Base-by-base conservation (phyloP, 2,888 invertebrate genomes). In the Trichopoda pennipes region DNA sequence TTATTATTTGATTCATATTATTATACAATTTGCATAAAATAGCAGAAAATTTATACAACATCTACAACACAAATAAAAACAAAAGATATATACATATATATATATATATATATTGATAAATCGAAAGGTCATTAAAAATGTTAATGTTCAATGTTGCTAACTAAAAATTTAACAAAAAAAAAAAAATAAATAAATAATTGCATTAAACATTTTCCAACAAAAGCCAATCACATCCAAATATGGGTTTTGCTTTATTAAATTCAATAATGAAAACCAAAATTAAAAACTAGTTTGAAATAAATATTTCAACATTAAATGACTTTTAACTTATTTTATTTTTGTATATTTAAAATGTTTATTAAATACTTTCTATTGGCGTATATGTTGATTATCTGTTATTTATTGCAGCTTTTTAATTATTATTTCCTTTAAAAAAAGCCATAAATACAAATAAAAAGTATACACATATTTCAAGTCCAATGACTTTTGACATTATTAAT, bases 401-500 rank as follows among this genome's bases (percentile, higher is more conserved):
- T 61, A 69, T 55, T 19, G n/a, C 38, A 68, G 38, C 23, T 56
- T 63, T 58, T 60, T 56, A 49, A 44, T 70, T 49, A 49, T 56
- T 55, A 35, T 63, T 55, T 14, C 38, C 7, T 23, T 10, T 44
- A 53, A 49, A 35, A 44, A 12, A 47, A 51, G 9, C 3, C n/a
- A 60, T 42, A 61, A 47, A 68, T 42, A 72, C 12, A 55, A 73
- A 73, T 75, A 63, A 72, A 69, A 73, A 63, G 61, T 44, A 49
- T 44, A 81, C 78, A 74, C 58, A 74, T 78, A 64, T 58, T 63
- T 64, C 53, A 70, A 78, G 81, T 74, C 69, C 74, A 78, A 81
- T 74, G 81, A 81, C 81, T 78, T 58, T 78, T 81, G 74, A 74
- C 78, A 78, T 78, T 53, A 69, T 53, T 66, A 74, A 72, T 61